Percentiles rank a stretch among this genome's conserved stretches.
Conservation (phyloP, 2,888 invertebrate genomes). For the Drosophila sordidula region DNA sequence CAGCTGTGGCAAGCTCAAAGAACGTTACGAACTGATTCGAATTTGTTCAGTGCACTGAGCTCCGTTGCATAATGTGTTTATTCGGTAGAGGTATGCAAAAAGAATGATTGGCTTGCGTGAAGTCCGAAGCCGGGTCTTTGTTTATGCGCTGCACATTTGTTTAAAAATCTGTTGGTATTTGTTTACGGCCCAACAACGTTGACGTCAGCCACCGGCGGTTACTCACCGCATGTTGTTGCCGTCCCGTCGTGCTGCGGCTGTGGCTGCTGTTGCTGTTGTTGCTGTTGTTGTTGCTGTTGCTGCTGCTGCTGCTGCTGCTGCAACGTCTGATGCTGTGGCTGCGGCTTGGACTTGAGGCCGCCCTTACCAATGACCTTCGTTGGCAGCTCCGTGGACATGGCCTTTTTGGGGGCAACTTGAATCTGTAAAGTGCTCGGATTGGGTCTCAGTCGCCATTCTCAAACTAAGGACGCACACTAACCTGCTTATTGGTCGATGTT, state of each 20-base stretch:
- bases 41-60: not conserved
- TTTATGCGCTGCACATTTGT: constrained; percentile 35
- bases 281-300: too few species aligned
- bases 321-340: constrained; percentile 1
- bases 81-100: constrained; percentile 1
- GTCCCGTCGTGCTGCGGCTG: constrained; percentile 4
- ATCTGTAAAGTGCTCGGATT: not conserved
- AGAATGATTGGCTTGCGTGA: constrained; percentile 6
- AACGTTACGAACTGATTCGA: not conserved
- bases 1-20: not conserved
- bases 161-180: constrained; percentile 35
- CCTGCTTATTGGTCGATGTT: constrained; percentile 19
- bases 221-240: constrained; percentile 31
- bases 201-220: constrained; percentile 16
- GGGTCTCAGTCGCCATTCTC: not conserved
- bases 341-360: constrained; percentile 14
- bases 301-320: not conserved
- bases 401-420: not conserved
- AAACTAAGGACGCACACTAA: constrained; percentile 1
- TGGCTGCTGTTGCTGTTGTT: not conserved
- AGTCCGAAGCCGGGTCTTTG: constrained; percentile 5
- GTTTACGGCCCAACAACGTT: constrained; percentile 20
- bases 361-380: constrained; percentile 21
- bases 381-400: not conserved
- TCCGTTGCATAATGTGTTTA: not conserved